phyloP scores from a whole-genome alignment of 2,797 vertebrate species.

The Podarcis siculus region DNA sequence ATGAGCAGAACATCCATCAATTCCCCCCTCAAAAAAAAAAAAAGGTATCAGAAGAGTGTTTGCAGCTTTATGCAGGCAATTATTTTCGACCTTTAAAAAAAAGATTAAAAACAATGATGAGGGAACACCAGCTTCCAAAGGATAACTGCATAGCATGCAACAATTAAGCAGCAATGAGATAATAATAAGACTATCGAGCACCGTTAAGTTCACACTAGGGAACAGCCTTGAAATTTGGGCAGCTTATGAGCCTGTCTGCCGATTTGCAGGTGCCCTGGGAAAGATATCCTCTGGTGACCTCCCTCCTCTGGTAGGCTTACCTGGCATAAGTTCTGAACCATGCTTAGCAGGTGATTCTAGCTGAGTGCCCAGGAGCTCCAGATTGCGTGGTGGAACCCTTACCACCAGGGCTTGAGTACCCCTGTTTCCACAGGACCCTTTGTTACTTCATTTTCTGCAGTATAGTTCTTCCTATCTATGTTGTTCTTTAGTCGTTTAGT shows the following conservation, averaged over 20 bases:
- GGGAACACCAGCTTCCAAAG: neutral
- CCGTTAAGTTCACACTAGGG: neutral
- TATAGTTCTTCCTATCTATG: too few relatives aligned
- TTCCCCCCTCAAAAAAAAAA: neutral
- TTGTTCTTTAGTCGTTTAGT: too few relatives aligned
- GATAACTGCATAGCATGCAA: neutral
- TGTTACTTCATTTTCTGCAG: too few relatives aligned
- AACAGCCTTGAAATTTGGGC: neutral
- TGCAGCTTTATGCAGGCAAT: neutral
- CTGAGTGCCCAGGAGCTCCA: too few relatives aligned
- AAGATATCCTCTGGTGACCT: too few relatives aligned
- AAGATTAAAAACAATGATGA: neutral
- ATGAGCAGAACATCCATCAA: conserved; percentile 30
- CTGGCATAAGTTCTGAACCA: too few relatives aligned
- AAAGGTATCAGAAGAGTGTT: neutral
- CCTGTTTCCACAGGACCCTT: too few relatives aligned
- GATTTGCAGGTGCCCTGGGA: neutral
- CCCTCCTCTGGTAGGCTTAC: too few relatives aligned
- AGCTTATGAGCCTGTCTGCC: neutral
- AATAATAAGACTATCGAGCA: neutral
- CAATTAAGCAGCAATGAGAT: neutral
- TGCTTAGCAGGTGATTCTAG: too few relatives aligned
- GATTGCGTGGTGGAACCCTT: too few relatives aligned
- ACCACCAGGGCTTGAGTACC: too few relatives aligned
- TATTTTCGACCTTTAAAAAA: neutral